Conservation (phyloP, 1,140 invertebrate species). For the Glossosoma conforme region DNA sequence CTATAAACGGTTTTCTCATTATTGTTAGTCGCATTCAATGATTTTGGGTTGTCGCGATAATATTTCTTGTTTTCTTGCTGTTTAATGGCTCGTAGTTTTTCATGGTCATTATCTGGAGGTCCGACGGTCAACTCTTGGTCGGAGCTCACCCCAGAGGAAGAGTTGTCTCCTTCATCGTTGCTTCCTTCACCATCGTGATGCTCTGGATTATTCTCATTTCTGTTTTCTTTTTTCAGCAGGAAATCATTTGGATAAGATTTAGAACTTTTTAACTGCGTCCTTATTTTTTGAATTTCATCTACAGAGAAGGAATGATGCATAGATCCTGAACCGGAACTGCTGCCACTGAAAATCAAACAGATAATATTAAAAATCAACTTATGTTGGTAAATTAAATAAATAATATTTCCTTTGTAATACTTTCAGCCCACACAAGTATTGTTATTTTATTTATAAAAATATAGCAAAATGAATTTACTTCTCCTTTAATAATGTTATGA, state of each 20-base stretch:
- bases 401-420: no score
- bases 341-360: slow-evolving; percentile 51
- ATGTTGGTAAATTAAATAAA: no score
- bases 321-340: slow-evolving; percentile 66
- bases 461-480: no score
- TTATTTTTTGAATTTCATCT: slow-evolving; percentile 81
- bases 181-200: slow-evolving; percentile 30
- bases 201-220: slow-evolving; percentile 30
- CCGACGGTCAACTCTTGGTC: slow-evolving; percentile 66
- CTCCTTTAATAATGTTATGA: no score
- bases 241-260: slow-evolving; percentile 81
- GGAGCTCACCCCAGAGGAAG: slow-evolving; percentile 79
- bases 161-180: slow-evolving; percentile 78
- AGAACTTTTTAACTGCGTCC: slow-evolving; percentile 76
- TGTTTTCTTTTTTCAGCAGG: slow-evolving; percentile 51
- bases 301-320: slow-evolving; percentile 80
- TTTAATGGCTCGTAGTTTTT: slow-evolving; percentile 22
- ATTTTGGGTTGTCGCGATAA: slow-evolving; percentile 40
- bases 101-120: slow-evolving; percentile 30
- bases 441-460: no score
- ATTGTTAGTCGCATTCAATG: slow-evolving; percentile 33
- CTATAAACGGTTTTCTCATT: slow-evolving; percentile 25
- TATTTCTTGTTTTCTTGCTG: slow-evolving; percentile 20
- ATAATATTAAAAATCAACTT: slow-evolving; percentile 10
- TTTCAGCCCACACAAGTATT: no score